Base-by-base conservation (phyloP, 2,888 invertebrate genomes). In the Polydrusus pterygomalis region DNA sequence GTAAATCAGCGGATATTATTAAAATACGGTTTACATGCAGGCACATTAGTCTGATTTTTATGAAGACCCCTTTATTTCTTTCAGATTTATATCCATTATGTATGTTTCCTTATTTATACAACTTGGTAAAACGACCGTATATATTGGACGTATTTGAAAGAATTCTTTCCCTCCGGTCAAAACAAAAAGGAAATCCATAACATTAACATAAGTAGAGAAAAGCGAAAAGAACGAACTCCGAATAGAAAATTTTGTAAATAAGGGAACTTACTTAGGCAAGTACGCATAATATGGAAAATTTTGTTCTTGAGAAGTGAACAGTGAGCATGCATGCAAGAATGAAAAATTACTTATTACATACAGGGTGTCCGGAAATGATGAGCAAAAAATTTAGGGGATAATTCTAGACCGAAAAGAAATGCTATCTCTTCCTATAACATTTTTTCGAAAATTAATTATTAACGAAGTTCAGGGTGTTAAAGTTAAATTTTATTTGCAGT, bases 171-270 rank as follows among this genome's bases (percentile, higher is more conserved):
- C 13, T 38, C n/a, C 38, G 34, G n/a, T 10, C 58, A 25, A 38
- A 47, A 49, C 11, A 65, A 65, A n/a, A 10, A 51, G 30, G 17
- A 65, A 65, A 34, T 34, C 38, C n/a, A 11, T 38, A 10, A 18
- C 18, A 54, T 67, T 38, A 49, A 1, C 51, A 54, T 67, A 51
- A 51, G 17, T 38, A 38, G 18, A 49, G 15, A 20, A 43, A 40
- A 65, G 45, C 25, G 2, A 1, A 62, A 34, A 67, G 34, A 51
- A 20, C 2, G 51, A 20, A 67, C 9, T 54, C 18, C 9, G 13
- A 45, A n/a, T 64, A 65, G 20, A 30, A 20, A 34, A 8, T 38
- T 54, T 67, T 10, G 18, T 51, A 67, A 67, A 67, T 18, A 47
- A 67, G 34, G 13, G 34, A 20, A 34, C n/a, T 65, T 18, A 1